phyloP scores from a whole-genome alignment of 2,888 invertebrate species.

The Machimus rusticus region DNA sequence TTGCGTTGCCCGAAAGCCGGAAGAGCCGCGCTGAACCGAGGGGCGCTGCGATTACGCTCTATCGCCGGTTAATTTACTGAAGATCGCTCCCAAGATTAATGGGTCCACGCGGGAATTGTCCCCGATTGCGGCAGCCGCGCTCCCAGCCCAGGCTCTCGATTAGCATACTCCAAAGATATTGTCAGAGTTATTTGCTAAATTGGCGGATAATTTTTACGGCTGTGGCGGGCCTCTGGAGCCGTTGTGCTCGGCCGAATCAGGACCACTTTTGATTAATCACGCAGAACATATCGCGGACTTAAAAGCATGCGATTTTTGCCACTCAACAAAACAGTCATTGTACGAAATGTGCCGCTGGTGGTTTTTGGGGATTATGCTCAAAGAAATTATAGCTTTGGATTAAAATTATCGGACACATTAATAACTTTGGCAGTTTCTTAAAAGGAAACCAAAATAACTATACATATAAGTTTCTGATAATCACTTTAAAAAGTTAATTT shows the following conservation, averaged over 20 bases:
- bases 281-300: neutral
- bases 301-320: neutral
- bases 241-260: neutral
- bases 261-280: neutral
- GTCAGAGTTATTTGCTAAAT: neutral
- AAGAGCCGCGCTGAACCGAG: conserved; percentile 25
- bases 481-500: neutral
- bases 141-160: neutral
- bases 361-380: neutral
- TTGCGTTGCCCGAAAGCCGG: conserved; percentile 38
- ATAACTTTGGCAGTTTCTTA: neutral
- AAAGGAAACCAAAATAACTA: neutral
- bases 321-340: neutral
- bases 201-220: neutral
- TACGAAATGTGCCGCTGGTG: neutral
- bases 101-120: conserved; percentile 15
- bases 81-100: conserved; percentile 29
- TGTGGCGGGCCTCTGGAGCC: neutral
- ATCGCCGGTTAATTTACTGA: conserved; percentile 36
- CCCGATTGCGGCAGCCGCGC: neutral
- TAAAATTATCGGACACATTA: neutral
- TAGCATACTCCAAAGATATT: neutral
- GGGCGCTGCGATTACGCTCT: conserved; percentile 30
- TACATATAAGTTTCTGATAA: neutral
- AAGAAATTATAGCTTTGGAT: neutral